Evolutionary conservation across 2,797 vertebrate species (phyloP).

Genomic region (Rousettus madagascariensis): DNA sequence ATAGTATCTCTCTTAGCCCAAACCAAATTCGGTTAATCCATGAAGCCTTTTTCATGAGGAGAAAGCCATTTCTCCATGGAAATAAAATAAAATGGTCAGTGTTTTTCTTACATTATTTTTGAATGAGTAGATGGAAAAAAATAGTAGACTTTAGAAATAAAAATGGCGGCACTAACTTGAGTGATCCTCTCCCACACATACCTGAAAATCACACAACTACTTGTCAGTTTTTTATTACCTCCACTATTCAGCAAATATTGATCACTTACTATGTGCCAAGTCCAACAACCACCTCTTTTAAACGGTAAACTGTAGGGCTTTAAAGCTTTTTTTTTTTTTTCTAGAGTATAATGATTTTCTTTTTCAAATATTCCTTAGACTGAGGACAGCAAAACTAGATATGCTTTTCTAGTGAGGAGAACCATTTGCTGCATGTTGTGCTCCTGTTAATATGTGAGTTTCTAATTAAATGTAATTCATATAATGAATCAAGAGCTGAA

Average conservation of each 20-base stretch:
- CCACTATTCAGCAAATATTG: not conserved
- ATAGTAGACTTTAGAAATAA: not conserved
- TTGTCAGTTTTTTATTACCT: not conserved
- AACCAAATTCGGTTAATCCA: not conserved
- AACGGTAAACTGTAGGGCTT: not conserved
- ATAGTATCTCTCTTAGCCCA: not conserved
- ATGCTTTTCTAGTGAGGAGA: not conserved
- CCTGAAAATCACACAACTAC: not conserved
- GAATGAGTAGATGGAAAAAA: not conserved
- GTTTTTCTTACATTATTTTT: not conserved
- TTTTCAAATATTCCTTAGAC: not conserved
- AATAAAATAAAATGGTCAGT: not conserved
- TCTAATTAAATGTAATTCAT: not conserved
- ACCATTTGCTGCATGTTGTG: too few relatives aligned
- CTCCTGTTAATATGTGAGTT: not conserved
- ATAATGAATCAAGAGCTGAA: not conserved
- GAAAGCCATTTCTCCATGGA: not conserved
- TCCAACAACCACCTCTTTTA: not conserved
- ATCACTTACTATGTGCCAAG: not conserved
- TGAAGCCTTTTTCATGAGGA: not conserved
- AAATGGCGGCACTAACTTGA: not conserved
- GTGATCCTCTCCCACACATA: not conserved
- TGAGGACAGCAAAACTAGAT: not conserved
- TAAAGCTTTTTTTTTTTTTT: not conserved
- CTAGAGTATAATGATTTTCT: not conserved